Percentiles rank a stretch among this genome's conserved stretches.
phyloP scores from a whole-genome alignment of 2,113 vertebrate genomes.

The Vulpes vulpes region DNA sequence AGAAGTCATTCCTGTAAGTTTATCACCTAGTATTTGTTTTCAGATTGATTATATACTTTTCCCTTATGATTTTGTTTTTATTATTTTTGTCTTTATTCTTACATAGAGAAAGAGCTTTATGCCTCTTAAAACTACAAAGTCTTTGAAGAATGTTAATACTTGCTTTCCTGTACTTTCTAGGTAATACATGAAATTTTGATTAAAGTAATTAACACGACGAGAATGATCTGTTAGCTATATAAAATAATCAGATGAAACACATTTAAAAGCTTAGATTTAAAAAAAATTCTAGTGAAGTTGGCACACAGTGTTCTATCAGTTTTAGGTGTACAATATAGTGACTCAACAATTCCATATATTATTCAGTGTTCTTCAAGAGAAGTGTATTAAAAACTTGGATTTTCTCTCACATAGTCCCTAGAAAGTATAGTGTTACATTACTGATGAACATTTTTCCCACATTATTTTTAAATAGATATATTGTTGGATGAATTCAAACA shows the following conservation, averaged over 20 bases:
- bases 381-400: not conserved
- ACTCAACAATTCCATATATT: not conserved
- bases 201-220: not conserved
- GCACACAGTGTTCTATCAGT: not conserved
- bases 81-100: slow-evolving; percentile 29
- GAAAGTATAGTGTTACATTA: not conserved
- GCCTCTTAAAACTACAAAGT: not conserved
- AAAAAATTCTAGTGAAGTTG: not conserved
- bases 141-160: not conserved
- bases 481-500: slow-evolving; percentile 37
- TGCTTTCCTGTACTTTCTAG: not conserved
- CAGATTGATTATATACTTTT: slow-evolving; percentile 46
- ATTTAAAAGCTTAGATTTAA: not conserved
- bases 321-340: not conserved
- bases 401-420: not conserved
- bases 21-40: slow-evolving; percentile 47
- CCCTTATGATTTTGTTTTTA: not conserved
- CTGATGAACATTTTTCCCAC: not conserved
- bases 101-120: not conserved
- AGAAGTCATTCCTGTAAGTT: not conserved
- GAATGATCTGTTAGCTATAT: not conserved
- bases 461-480: not conserved
- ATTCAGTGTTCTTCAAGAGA: not conserved
- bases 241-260: not conserved
- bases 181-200: not conserved